Evolutionary conservation across 2,888 invertebrate genomes (phyloP), one percentile per base, ranked within the genome.

Genomic region (Drosophila sordidula): DNA sequence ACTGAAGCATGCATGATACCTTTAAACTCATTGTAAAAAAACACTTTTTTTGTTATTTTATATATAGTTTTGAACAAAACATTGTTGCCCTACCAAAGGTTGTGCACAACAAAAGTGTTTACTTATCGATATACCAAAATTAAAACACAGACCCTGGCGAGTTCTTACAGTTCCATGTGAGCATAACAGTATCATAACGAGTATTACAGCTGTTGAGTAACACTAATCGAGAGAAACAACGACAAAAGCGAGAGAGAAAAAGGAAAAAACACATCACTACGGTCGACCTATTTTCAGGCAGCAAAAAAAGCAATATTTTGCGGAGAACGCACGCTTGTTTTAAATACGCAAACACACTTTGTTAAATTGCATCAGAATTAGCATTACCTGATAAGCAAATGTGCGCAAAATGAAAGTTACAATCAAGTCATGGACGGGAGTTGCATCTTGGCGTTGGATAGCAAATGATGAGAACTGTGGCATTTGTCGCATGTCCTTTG

Each of bases 401-500:
- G 86, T 80, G 86, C 70, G 61, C 82, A 91, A 90, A 90, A 91
- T 91, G 91, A 91, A 92, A 91, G 89, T 91, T 59, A 92, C 85
- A 91, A 91, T 91, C 58, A 91, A 92, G 87, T 92, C 91, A 69
- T 98, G 98, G 98, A 97, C 96, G 78, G 97, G 97, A 76, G 98
- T 99, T 70, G 99, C 99, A 83, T 97, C 97, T 91, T 99, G 99
- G 99, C 96, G 97, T 91, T 99, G 99, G 99, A 96, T 98, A 79
- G 99, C 99, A 25, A 99, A 99, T 93, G 99, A 99, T 93, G 99
- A 99, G 92, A 99, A 98, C 91, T 98, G 98, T 91, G 99, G 99
- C 65, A 99, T 99, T 91, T 99, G 99, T 93, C 96, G 99, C 71
- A 98, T 99, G 97, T 96, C 99, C 50, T 99, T 99, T 93, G 99